phyloP scores from a whole-genome alignment of 2,888 invertebrate species.

The Eupithecia abbreviata region DNA sequence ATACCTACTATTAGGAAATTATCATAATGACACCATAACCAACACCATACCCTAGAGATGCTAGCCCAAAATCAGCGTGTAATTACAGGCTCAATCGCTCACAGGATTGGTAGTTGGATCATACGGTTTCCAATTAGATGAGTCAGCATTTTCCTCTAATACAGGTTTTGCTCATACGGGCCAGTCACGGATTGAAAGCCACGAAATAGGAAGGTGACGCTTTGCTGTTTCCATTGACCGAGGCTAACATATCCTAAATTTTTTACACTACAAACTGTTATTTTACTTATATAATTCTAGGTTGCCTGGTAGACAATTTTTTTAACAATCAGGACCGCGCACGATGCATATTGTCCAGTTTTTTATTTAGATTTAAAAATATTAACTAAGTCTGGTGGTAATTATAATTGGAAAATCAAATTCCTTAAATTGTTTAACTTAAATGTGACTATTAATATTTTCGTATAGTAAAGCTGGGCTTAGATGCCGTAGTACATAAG shows the following conservation, averaged over 20 bases:
- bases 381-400: too few relatives aligned
- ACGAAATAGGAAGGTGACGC: not conserved
- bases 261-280: not conserved
- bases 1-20: not conserved
- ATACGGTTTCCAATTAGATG: not conserved
- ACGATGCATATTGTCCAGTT: too few relatives aligned
- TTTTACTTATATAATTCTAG: not conserved
- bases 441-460: too few relatives aligned
- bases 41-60: not conserved
- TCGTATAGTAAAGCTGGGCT: too few relatives aligned
- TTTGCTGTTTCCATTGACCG: too few relatives aligned
- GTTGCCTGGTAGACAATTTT: too few relatives aligned
- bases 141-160: not conserved
- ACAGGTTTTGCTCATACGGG: not conserved
- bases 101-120: not conserved
- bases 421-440: too few relatives aligned
- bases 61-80: not conserved
- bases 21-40: not conserved
- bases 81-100: not conserved
- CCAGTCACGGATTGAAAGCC: not conserved
- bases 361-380: too few relatives aligned
- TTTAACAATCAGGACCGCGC: too few relatives aligned
- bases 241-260: not conserved
- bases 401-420: too few relatives aligned
- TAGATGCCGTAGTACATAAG: too few relatives aligned